These are phyloP conservation scores for Cercocebus atys DNA, from an alignment of 2,113 vertebrate genomes.

Conservation along the genomic window DNA sequence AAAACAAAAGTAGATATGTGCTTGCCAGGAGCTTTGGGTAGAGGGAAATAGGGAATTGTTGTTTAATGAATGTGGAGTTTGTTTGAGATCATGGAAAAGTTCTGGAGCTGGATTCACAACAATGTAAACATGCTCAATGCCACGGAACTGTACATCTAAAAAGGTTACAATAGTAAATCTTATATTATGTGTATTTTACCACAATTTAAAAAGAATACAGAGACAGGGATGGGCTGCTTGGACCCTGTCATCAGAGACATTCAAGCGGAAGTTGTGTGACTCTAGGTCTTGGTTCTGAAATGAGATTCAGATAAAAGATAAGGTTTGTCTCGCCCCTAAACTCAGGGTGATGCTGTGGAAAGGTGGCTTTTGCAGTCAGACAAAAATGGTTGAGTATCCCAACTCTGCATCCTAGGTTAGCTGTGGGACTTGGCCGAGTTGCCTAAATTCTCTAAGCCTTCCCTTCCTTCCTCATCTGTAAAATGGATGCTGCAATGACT, in stretches of 20 bases:
- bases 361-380: not conserved
- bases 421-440: not conserved
- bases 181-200: not conserved
- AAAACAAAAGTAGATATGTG: not conserved
- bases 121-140: not conserved
- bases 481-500: not conserved
- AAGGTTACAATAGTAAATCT: not conserved
- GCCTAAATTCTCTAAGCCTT: not conserved
- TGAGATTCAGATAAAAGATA: too few relatives aligned
- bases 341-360: accelerated
- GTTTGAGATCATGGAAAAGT: not conserved
- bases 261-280: too few relatives aligned
- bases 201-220: not conserved
- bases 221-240: not conserved
- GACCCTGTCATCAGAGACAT: not conserved
- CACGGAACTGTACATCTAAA: too few relatives aligned
- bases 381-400: not conserved
- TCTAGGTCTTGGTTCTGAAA: not conserved
- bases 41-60: not conserved
- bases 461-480: too few relatives aligned
- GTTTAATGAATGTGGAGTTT: not conserved
- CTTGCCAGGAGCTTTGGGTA: not conserved
- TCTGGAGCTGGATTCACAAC: not conserved
- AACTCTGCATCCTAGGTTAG: too few relatives aligned
- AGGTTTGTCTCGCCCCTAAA: accelerated